Conservation (phyloP, 2,797 vertebrate genomes). For the Numenius phaeopus region DNA sequence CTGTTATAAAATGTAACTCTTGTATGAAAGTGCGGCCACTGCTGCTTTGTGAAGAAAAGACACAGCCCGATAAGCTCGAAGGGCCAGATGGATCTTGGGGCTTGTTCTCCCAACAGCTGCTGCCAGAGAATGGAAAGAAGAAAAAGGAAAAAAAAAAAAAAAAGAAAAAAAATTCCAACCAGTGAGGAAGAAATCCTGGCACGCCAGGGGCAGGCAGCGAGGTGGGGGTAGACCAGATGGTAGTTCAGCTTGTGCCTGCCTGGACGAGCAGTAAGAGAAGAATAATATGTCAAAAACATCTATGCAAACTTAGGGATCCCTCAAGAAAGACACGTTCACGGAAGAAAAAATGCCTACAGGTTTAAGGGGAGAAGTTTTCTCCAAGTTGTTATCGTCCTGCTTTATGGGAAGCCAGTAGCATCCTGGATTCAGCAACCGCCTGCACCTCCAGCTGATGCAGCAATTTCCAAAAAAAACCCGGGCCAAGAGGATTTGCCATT, state of each 20-base stretch:
- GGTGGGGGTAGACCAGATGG: conserved; percentile 42
- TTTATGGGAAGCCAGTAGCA: neutral
- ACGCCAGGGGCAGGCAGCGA: neutral
- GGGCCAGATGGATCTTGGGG: conserved; percentile 58
- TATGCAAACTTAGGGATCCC: neutral
- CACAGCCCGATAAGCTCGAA: conserved; percentile 55
- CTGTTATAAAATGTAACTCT: conserved; percentile 62
- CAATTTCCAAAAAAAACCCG: neutral
- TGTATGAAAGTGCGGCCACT: neutral
- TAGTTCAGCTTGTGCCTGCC: neutral
- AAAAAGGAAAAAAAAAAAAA: neutral
- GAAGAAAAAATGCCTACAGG: neutral
- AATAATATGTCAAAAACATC: neutral
- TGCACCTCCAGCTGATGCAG: neutral
- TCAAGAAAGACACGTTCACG: neutral
- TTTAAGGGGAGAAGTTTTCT: neutral
- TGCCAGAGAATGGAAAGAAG: conserved; percentile 11
- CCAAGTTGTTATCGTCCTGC: neutral
- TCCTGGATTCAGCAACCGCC: neutral
- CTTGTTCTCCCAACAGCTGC: conserved; percentile 71
- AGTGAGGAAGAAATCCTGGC: neutral
- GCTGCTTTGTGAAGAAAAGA: neutral
- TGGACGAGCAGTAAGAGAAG: neutral
- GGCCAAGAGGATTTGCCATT: neutral
- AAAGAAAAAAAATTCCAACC: neutral